Conservation (phyloP, 2,797 vertebrate genomes). For the Darevskia nairensis region DNA sequence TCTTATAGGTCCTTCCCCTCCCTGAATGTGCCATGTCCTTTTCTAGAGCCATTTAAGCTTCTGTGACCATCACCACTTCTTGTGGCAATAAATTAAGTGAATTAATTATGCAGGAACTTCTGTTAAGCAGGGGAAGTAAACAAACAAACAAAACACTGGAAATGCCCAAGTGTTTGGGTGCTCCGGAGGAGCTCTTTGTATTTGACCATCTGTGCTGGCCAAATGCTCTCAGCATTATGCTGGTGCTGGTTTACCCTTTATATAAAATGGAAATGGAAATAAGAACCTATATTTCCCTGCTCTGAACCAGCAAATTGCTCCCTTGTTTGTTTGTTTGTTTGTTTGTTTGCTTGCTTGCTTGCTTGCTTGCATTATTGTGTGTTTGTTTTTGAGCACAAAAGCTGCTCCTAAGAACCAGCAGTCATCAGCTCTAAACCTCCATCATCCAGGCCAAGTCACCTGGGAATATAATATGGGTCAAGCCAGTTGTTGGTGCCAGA, state of each 20-base stretch:
- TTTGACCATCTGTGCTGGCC: not conserved
- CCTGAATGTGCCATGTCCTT: not conserved
- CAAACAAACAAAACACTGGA: not conserved
- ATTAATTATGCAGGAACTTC: not conserved
- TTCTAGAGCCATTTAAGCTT: not conserved
- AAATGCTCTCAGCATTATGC: conserved; percentile 15
- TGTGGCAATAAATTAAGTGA: not conserved
- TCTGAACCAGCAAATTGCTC: conserved; percentile 31
- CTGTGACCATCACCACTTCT: too few species aligned
- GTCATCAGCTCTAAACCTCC: conserved; percentile 26
- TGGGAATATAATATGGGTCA: conserved; percentile 18
- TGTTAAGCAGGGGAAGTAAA: not conserved
- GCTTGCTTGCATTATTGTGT: not conserved
- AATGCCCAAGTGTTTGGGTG: not conserved
- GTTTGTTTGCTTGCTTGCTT: not conserved
- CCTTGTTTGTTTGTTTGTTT: conserved; percentile 1
- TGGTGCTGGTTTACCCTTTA: conserved; percentile 34
- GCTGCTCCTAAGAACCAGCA: conserved; percentile 42
- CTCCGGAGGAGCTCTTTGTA: not conserved
- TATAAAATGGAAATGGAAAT: conserved; percentile 42
- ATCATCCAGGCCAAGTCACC: conserved; percentile 20
- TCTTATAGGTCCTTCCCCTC: not conserved
- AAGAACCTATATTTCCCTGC: conserved; percentile 9
- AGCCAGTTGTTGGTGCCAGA: not conserved
- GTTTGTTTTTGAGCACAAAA: not conserved